phyloP scores from a whole-genome alignment of 2,888 invertebrate genomes.

The Thecocarcelia acutangulata region DNA sequence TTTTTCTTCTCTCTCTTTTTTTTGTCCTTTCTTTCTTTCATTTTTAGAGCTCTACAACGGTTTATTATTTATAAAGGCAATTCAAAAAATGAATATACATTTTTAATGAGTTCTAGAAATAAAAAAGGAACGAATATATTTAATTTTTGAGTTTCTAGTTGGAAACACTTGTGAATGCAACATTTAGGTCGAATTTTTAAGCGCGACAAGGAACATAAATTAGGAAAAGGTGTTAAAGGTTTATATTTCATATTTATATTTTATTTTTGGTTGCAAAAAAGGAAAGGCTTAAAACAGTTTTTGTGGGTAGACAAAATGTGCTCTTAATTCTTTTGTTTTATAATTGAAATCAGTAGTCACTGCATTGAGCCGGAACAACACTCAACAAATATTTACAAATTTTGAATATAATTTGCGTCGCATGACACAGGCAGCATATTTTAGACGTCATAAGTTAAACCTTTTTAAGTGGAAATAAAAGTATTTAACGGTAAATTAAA shows the following conservation, averaged over 20 bases:
- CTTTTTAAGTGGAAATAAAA: too few relatives aligned
- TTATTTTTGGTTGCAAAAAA: neutral
- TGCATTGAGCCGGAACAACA: too few relatives aligned
- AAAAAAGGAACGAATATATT: constrained; percentile 11
- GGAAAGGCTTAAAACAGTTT: too few relatives aligned
- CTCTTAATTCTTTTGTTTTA: too few relatives aligned
- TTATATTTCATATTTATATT: too few relatives aligned
- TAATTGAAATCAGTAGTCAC: too few relatives aligned
- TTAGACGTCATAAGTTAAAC: too few relatives aligned
- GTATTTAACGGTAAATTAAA: too few relatives aligned
- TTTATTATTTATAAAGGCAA: constrained; percentile 54
- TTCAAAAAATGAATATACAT: constrained; percentile 27
- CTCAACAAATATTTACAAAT: too few relatives aligned
- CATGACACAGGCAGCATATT: too few relatives aligned
- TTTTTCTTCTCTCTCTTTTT: constrained; percentile 19
- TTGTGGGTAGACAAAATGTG: too few relatives aligned
- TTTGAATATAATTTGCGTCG: too few relatives aligned
- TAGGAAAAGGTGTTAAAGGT: neutral
- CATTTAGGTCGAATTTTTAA: constrained; percentile 33
- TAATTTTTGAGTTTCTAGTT: constrained; percentile 17
- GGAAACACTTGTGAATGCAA: constrained; percentile 11
- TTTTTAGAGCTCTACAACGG: neutral
- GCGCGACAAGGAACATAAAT: constrained; percentile 2
- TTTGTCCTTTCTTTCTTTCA: constrained; percentile 26
- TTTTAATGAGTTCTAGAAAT: constrained; percentile 54